These are phyloP conservation scores for Marasmarcha lunaedactyla DNA, from an alignment of 2,888 invertebrate species.

Conservation along the genomic window DNA sequence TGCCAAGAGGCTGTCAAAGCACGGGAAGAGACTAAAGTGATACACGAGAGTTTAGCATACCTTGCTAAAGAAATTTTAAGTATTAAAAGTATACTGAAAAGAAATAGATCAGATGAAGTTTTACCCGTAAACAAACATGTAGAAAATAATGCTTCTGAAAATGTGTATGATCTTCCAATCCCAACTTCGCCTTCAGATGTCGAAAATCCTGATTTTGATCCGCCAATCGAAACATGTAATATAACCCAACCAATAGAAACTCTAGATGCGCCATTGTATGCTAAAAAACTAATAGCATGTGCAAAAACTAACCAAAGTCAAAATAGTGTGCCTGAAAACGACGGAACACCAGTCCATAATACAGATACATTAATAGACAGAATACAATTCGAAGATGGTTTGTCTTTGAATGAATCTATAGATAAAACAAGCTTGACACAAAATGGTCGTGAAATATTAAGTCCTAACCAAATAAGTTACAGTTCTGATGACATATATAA, in stretches of 20 bases:
- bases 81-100: constrained; percentile 22
- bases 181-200: no score
- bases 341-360: background rate
- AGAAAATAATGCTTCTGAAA: no score
- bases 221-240: constrained; percentile 5
- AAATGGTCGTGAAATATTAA: background rate
- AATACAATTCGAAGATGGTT: constrained; percentile 4
- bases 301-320: background rate
- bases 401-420: background rate
- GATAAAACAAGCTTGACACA: background rate
- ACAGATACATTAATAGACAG: background rate
- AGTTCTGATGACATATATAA: background rate
- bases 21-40: constrained; percentile 21
- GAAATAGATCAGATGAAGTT: no score
- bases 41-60: constrained; percentile 19
- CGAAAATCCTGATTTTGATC: constrained; percentile 3
- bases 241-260: constrained; percentile 7
- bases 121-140: no score
- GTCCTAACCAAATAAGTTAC: background rate
- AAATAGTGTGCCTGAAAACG: background rate
- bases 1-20: no score
- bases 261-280: background rate
- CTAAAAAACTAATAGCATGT: background rate
- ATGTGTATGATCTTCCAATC: no score
- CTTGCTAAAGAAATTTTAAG: constrained; percentile 21